Evolutionary conservation across 2,888 invertebrate species (phyloP).

Genomic region (Phortica okadai): DNA sequence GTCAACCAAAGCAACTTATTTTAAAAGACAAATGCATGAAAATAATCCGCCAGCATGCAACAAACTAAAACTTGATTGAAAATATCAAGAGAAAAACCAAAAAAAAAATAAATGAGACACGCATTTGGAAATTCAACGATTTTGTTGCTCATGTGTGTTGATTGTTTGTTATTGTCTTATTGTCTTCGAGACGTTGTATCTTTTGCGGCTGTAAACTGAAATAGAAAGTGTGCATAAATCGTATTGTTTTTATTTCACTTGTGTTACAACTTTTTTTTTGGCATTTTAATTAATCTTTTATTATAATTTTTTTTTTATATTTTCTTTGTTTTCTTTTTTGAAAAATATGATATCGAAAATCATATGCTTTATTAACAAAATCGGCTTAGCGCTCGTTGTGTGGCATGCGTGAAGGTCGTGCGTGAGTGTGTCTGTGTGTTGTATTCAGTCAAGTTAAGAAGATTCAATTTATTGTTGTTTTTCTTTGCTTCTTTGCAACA

Average conservation of each 20-base stretch:
- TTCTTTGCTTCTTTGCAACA: background rate
- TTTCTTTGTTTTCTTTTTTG: background rate
- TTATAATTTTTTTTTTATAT: background rate
- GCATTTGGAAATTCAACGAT: background rate
- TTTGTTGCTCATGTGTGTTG: background rate
- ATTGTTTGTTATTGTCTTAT: conserved; percentile 9
- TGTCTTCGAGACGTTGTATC: background rate
- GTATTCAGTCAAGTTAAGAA: background rate
- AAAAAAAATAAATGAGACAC: background rate
- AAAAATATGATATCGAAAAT: conserved; percentile 25
- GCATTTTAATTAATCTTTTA: conserved; percentile 25
- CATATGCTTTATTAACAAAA: conserved; percentile 19
- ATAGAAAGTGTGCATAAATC: conserved; percentile 30
- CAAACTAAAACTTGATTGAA: conserved; percentile 7
- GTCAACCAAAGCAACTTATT: background rate
- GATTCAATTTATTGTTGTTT: background rate
- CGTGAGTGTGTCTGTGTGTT: background rate
- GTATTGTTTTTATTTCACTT: conserved; percentile 21
- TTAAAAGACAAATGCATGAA: background rate
- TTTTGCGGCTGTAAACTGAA: conserved; percentile 16
- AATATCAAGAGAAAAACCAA: background rate
- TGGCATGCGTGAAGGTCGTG: background rate
- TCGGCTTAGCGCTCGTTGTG: conserved; percentile 4
- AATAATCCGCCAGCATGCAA: background rate
- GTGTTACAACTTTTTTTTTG: conserved; percentile 19